phyloP scores from a whole-genome alignment of 1,140 invertebrate genomes.

The Drosophila hydei region DNA sequence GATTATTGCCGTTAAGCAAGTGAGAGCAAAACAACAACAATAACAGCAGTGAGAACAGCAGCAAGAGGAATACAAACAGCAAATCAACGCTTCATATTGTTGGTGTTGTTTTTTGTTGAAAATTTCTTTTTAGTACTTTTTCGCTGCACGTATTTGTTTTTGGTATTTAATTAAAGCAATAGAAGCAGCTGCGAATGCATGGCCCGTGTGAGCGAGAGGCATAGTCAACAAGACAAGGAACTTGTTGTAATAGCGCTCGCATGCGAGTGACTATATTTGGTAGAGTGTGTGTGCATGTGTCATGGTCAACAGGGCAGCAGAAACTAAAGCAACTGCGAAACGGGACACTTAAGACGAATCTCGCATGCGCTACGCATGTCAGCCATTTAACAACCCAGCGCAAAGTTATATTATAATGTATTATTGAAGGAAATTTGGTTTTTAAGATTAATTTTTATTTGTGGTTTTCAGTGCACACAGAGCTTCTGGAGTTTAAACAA shows the following conservation, averaged over 20 bases:
- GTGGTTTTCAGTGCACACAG: no score
- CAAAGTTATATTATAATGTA: no score
- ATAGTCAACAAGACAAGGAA: not conserved
- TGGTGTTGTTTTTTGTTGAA: constrained; percentile 17
- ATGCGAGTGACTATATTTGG: not conserved
- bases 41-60: not conserved
- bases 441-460: no score
- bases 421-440: no score
- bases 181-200: constrained; percentile 7
- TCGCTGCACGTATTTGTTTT: not conserved
- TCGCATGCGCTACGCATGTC: constrained; percentile 10
- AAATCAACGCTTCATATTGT: constrained; percentile 52
- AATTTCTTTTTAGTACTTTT: constrained; percentile 33
- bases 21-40: constrained; percentile 26
- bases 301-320: constrained; percentile 50
- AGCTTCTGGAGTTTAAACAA: no score
- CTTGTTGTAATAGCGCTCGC: not conserved
- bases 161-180: constrained; percentile 53
- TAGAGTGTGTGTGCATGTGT: constrained; percentile 40
- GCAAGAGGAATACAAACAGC: constrained; percentile 7
- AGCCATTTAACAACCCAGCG: no score
- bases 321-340: constrained; percentile 8
- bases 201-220: constrained; percentile 4
- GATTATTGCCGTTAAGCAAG: constrained; percentile 56
- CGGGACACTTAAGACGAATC: not conserved